Evolutionary conservation across 1,140 invertebrate genomes (phyloP).

Genomic region (Eumaeus atala): DNA sequence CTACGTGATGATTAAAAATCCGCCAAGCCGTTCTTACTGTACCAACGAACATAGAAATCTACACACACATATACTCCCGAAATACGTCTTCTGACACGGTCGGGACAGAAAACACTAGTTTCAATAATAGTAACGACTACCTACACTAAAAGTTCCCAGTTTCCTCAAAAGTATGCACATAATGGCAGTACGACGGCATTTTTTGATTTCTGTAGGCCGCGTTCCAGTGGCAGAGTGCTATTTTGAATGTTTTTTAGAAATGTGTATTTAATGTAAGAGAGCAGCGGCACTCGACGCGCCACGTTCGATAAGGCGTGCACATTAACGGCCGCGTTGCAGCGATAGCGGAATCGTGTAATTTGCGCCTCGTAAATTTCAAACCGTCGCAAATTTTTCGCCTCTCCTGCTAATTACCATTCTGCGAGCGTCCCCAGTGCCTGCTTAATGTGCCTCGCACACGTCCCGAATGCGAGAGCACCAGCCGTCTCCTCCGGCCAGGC

Average conservation of each 20-base stretch:
- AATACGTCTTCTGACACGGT: no score
- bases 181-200: no score
- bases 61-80: no score
- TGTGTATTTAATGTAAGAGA: conserved; percentile 41
- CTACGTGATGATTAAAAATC: no score
- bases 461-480: conserved; percentile 58
- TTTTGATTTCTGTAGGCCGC: no score
- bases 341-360: conserved; percentile 70
- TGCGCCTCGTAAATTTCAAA: conserved; percentile 70
- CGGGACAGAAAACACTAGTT: no score
- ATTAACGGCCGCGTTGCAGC: conserved; percentile 62
- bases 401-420: conserved; percentile 69
- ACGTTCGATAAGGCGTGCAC: conserved; percentile 66
- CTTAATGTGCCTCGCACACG: conserved; percentile 66
- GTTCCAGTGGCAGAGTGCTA: conserved; percentile 7
- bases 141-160: no score
- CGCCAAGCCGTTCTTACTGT: no score
- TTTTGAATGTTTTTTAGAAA: conserved; percentile 42
- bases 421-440: conserved; percentile 62
- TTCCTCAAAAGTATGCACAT: no score
- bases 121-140: no score
- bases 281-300: conserved; percentile 26
- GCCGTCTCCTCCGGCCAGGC: conserved; percentile 48
- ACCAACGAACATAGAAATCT: no score
- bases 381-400: conserved; percentile 71